Conservation (phyloP, 1,140 invertebrate genomes). For the Ruditapes philippinarum region DNA sequence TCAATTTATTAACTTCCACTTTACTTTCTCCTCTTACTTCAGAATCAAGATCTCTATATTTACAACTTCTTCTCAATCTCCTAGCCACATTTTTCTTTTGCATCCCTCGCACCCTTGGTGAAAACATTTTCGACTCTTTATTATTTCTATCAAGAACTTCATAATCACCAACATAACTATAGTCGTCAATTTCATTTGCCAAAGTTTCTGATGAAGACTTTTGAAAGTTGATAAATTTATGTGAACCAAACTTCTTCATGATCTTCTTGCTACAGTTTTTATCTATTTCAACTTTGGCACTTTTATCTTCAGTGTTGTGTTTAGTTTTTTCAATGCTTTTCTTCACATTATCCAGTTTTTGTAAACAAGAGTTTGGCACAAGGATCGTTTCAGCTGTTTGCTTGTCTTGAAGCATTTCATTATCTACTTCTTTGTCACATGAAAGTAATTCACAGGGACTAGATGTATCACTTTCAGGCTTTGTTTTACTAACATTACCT, state of each 20-base stretch:
- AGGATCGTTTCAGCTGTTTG: not conserved
- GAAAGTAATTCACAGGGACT: not conserved
- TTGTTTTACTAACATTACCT: not conserved
- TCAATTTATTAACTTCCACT: not conserved
- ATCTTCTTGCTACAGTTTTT: not conserved
- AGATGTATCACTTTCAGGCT: not conserved
- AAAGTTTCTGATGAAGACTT: constrained; percentile 22
- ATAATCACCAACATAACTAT: constrained; percentile 39
- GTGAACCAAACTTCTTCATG: not conserved
- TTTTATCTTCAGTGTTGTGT: too few relatives aligned
- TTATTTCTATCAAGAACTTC: constrained; percentile 25
- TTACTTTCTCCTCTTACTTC: not conserved
- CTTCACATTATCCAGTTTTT: not conserved
- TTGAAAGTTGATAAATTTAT: constrained; percentile 11
- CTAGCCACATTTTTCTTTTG: constrained; percentile 4
- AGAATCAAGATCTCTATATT: constrained; percentile 47
- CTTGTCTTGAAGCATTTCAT: not conserved
- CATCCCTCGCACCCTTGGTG: not conserved
- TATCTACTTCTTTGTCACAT: not conserved
- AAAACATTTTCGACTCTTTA: not conserved
- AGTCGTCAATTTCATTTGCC: constrained; percentile 39
- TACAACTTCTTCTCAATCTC: constrained; percentile 24
- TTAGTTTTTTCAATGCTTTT: not conserved
- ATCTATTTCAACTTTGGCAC: too few relatives aligned
- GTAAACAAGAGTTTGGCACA: not conserved